Evolutionary conservation across 2,113 vertebrate genomes (phyloP).

Genomic region (Cyrtonyx montezumae): DNA sequence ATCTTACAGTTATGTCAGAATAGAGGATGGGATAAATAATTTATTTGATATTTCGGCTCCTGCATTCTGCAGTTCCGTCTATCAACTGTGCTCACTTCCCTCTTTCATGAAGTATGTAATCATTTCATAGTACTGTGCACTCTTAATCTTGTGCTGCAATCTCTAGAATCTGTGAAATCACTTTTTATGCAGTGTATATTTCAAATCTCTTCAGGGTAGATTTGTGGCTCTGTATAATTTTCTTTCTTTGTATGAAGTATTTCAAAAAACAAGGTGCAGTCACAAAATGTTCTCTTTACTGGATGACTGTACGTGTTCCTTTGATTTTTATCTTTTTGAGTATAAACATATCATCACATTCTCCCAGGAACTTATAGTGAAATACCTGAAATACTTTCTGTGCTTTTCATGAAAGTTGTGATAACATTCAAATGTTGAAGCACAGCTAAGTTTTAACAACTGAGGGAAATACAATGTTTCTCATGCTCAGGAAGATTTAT

Average conservation of each 20-base stretch:
- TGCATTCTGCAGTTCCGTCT: not conserved
- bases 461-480: not conserved
- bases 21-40: not conserved
- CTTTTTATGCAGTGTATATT: constrained; percentile 23
- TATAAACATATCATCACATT: not conserved
- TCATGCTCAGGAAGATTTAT: not conserved
- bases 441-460: rapidly evolving
- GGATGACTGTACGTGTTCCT: not conserved
- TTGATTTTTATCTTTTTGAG: constrained; percentile 44
- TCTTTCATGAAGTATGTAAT: constrained; percentile 48
- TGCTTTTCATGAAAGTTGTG: not conserved
- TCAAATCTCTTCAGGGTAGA: constrained; percentile 13
- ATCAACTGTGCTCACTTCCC: constrained; percentile 3
- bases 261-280: constrained; percentile 28
- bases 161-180: constrained; percentile 62
- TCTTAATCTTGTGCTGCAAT: constrained; percentile 44
- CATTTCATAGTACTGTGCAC: constrained; percentile 31
- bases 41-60: not conserved
- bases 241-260: not conserved
- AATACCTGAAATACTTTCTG: not conserved
- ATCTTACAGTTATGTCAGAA: not conserved
- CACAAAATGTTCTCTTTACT: constrained; percentile 36
- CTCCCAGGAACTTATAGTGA: not conserved
- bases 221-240: not conserved
- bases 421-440: not conserved